phyloP scores from a whole-genome alignment of 2,888 invertebrate genomes.

The Nomada flava region DNA sequence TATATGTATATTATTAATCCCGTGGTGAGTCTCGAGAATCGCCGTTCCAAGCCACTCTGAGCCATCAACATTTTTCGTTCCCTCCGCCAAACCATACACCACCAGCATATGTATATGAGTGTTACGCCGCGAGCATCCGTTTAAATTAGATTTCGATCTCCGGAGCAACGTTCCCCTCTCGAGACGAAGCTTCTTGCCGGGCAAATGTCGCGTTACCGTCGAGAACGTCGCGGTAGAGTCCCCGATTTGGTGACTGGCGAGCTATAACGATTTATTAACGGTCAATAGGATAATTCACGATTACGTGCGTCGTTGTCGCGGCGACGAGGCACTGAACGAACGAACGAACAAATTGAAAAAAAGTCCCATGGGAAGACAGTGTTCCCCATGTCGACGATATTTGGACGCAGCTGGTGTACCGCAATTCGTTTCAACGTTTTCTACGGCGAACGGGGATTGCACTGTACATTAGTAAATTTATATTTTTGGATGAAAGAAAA shows the following conservation, averaged over 20 bases:
- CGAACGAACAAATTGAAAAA: background rate
- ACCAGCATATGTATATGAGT: constrained; percentile 40
- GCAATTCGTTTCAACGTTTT: constrained; percentile 53
- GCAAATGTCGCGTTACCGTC: constrained; percentile 12
- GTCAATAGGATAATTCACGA: constrained; percentile 43
- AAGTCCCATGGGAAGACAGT: background rate
- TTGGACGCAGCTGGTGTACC: constrained; percentile 37
- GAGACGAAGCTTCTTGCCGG: constrained; percentile 13
- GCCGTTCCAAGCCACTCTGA: constrained; percentile 52
- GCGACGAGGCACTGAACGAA: constrained; percentile 1
- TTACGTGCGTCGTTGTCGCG: constrained; percentile 2
- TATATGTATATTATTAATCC: background rate
- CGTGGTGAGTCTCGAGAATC: constrained; percentile 35
- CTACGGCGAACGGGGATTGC: constrained; percentile 60
- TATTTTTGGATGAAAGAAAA: constrained; percentile 81
- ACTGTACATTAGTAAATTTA: constrained; percentile 80
- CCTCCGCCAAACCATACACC: constrained; percentile 15
- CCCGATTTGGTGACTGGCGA: constrained; percentile 19
- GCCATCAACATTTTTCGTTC: constrained; percentile 7
- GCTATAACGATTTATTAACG: constrained; percentile 34
- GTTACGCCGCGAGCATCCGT: constrained; percentile 49
- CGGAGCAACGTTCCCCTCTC: constrained; percentile 2
- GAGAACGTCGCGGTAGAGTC: constrained; percentile 15
- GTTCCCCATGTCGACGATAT: background rate
- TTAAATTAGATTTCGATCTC: constrained; percentile 41